Evolutionary conservation across 2,797 vertebrate species (phyloP).

Genomic region (Leucoraja ocellata): DNA sequence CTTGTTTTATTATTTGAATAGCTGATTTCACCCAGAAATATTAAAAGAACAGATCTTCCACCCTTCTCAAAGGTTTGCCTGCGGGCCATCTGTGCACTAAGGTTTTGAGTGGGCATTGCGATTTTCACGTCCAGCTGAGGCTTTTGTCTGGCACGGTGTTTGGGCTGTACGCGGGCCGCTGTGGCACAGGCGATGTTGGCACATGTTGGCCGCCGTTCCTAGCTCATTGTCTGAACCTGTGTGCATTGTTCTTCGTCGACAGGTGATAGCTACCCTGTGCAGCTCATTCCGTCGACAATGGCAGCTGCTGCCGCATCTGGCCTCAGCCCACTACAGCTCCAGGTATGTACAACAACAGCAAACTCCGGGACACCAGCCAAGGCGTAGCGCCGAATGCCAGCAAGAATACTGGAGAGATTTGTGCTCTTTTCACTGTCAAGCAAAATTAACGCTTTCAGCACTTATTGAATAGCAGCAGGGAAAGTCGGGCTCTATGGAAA

Average conservation of each 20-base stretch:
- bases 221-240: conserved; percentile 96
- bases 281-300: conserved; percentile 99
- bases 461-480: not conserved
- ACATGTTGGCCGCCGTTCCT: conserved; percentile 76
- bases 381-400: conserved; percentile 47
- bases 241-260: conserved; percentile 81
- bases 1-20: not conserved
- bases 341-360: conserved; percentile 90
- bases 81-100: conserved; percentile 61
- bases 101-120: conserved; percentile 62
- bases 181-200: conserved; percentile 73
- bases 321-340: conserved; percentile 96
- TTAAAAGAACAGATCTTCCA: not conserved
- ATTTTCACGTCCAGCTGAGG: conserved; percentile 69
- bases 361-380: conserved; percentile 76
- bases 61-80: conserved; percentile 57
- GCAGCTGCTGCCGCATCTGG: conserved; percentile 96
- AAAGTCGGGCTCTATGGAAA: not conserved
- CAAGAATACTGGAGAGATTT: not conserved
- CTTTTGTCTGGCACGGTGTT: conserved; percentile 97
- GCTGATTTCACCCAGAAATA: not conserved
- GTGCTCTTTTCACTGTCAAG: not conserved
- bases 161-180: conserved; percentile 68
- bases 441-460: conserved; percentile 28
- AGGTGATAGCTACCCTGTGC: conserved; percentile 99